phyloP scores from a whole-genome alignment of 2,113 vertebrate species.

The Zapus hudsonius region DNA sequence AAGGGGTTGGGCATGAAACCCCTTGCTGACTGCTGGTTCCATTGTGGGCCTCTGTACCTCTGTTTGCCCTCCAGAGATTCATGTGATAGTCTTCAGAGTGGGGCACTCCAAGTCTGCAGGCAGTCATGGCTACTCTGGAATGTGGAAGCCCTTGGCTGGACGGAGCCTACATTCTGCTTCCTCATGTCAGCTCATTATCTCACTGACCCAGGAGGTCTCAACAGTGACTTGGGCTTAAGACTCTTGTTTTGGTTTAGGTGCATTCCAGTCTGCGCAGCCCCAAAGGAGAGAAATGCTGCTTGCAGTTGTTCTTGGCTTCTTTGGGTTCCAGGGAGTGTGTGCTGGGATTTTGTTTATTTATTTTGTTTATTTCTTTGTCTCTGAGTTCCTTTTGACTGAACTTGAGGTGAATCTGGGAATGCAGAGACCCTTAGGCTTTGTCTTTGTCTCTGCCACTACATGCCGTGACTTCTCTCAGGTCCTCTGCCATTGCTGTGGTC shows the following conservation, averaged over 20 bases:
- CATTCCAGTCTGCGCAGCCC: no score
- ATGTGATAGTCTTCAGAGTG: accelerated
- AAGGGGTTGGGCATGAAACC: accelerated
- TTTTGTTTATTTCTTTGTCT: not conserved
- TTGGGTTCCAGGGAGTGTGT: not conserved
- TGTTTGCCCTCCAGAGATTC: no score
- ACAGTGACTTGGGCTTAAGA: not conserved
- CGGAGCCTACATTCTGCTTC: not conserved
- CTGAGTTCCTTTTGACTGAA: not conserved
- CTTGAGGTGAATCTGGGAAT: not conserved
- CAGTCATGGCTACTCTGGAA: accelerated
- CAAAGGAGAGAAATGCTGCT: no score
- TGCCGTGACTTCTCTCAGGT: not conserved
- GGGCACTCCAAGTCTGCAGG: not conserved
- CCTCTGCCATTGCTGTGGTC: not conserved
- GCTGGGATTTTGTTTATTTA: no score
- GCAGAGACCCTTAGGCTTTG: accelerated
- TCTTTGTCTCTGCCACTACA: not conserved
- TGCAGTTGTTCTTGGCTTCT: accelerated
- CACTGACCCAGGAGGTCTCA: not conserved
- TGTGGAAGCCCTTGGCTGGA: not conserved
- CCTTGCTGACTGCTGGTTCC: accelerated
- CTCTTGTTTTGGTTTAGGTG: not conserved
- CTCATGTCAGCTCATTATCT: not conserved
- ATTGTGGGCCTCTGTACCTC: accelerated